Evolutionary conservation across 2,797 vertebrate genomes (phyloP).

Genomic region (Amblyopsis hoosieri): DNA sequence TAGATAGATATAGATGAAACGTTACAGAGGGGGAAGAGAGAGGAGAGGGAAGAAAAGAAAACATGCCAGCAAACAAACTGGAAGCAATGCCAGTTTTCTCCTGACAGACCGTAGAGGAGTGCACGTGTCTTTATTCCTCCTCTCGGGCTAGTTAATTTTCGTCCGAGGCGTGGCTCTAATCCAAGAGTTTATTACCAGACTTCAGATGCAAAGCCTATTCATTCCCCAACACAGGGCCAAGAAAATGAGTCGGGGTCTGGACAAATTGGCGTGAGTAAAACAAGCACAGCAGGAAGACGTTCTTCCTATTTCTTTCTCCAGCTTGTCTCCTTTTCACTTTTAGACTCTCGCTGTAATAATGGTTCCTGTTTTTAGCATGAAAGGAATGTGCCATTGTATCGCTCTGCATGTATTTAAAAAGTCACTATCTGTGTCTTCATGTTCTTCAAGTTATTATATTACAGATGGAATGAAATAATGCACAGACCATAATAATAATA

Average conservation of each 20-base stretch:
- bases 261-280: constrained; percentile 64
- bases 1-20: constrained; percentile 27
- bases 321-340: constrained; percentile 19
- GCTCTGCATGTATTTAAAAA: neutral
- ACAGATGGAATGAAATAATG: no score
- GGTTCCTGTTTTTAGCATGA: constrained; percentile 11
- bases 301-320: constrained; percentile 32
- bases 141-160: constrained; percentile 49
- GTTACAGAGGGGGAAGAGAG: constrained; percentile 24
- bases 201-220: constrained; percentile 63
- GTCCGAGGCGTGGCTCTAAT: constrained; percentile 55
- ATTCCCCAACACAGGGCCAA: constrained; percentile 61
- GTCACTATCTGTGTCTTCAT: no score
- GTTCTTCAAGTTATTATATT: no score
- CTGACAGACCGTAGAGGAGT: constrained; percentile 66
- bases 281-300: constrained; percentile 41
- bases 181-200: constrained; percentile 67
- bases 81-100: constrained; percentile 47
- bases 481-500: no score
- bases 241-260: constrained; percentile 63
- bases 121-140: constrained; percentile 53
- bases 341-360: constrained; percentile 29
- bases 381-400: constrained; percentile 5
- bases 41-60: neutral
- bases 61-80: constrained; percentile 34